Base-by-base conservation (phyloP, 2,797 vertebrate genomes). In the Hyperoplus immaculatus region DNA sequence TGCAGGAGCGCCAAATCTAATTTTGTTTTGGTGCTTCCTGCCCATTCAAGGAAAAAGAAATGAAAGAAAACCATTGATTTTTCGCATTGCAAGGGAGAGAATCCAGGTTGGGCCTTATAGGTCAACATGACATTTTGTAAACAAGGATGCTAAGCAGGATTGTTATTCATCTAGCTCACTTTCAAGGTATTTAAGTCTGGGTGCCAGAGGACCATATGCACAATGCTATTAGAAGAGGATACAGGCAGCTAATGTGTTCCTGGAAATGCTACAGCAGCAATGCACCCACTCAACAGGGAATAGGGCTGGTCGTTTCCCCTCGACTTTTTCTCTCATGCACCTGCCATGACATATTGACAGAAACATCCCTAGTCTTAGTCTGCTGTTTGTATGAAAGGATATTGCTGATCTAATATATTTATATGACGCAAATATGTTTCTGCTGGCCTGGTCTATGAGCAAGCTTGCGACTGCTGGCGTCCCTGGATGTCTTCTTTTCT, bases 241-340 rank as follows among this genome's bases (percentile, higher is more conserved):
- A 46, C 64, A 58, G 75, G 38, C 73, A 39, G 68, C 70, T 92
- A 90, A 92, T 92, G 90, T 86, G 74, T 92, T 93, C 88, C 90
- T 88, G 91, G 90, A 92, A 92, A 85, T 49, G 75, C 79, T 86
- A 45, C 77, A 64, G 74, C 72, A 62, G 79, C 80, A 59, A 43
- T 49, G 68, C 78, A 75, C 66, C 83, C 88, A 82, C 64, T 84
- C 88, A 82, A 6, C 64, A 39, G 81, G 88, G 81, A 86, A 75
- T 53, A 61, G 45, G 41, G 8, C 62, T 8, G 56, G 63, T 86
- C 11, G 12, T 70, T 83, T 81, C 69, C 29, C 29, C 72, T 62
- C 55, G 67, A 84, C 68, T 79, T 47, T 67, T 77, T 60, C 45
- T 58, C 70, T 43, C n/a, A 10, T 65, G 39, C 63, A 84, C 88